phyloP scores from a whole-genome alignment of 1,140 invertebrate species.

The Temnothorax curvispinosus region DNA sequence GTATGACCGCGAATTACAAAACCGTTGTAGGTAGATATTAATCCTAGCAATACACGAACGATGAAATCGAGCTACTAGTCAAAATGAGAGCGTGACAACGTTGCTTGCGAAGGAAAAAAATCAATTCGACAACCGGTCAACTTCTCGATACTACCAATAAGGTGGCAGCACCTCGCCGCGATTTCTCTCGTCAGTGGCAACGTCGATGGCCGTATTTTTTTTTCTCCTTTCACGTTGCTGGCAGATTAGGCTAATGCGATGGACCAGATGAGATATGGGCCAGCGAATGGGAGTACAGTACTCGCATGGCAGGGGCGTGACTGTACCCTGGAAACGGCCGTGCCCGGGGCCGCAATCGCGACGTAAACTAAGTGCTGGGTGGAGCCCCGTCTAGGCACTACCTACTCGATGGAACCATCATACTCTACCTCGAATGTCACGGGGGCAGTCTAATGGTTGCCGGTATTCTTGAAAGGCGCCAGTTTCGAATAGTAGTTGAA shows the following conservation, averaged over 20 bases:
- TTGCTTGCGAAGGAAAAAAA: conserved; percentile 74
- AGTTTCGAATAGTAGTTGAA: conserved; percentile 77
- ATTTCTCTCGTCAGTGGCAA: conserved; percentile 77
- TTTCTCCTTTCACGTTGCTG: conserved; percentile 64
- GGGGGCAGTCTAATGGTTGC: conserved; percentile 82
- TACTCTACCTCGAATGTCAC: conserved; percentile 80
- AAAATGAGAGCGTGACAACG: conserved; percentile 36
- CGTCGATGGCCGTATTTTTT: conserved; percentile 83
- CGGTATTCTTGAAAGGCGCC: conserved; percentile 77
- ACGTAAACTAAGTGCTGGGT: conserved; percentile 85
- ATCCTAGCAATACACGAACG: conserved; percentile 13
- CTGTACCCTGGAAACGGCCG: conserved; percentile 84
- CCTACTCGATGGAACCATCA: conserved; percentile 85
- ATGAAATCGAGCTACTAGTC: conserved; percentile 32
- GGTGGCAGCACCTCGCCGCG: conserved; percentile 84
- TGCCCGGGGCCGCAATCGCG: conserved; percentile 83
- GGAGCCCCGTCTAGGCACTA: conserved; percentile 85
- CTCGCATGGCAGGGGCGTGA: conserved; percentile 82
- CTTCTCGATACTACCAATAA: conserved; percentile 75
- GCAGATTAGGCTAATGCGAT: conserved; percentile 85
- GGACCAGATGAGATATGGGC: conserved; percentile 85
- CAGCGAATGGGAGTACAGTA: conserved; percentile 84
- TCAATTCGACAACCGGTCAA: conserved; percentile 78
- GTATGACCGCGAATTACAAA: background rate
- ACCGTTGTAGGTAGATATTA: conserved; percentile 9